phyloP scores from a whole-genome alignment of 2,113 vertebrate species.

The Notechis scutatus region DNA sequence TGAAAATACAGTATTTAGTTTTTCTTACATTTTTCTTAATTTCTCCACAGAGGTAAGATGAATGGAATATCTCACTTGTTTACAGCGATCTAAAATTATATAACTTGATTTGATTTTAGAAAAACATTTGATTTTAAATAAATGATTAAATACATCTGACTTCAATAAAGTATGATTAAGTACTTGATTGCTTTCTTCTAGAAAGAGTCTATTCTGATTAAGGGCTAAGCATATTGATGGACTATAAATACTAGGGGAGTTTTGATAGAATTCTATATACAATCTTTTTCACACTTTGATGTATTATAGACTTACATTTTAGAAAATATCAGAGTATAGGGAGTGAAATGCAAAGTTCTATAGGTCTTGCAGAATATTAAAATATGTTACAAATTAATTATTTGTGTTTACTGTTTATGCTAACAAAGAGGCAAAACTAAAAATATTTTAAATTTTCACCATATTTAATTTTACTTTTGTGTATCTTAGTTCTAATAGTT shows the following conservation, averaged over 20 bases:
- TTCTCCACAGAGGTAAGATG: background rate
- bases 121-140: conserved; percentile 3
- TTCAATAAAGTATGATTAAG: background rate
- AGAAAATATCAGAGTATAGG: background rate
- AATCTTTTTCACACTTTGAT: background rate
- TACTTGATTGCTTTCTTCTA: background rate
- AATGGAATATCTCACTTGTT: background rate
- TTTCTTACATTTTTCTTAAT: background rate
- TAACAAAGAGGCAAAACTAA: too few relatives aligned
- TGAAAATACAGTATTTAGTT: background rate
- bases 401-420: background rate
- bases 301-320: background rate
- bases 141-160: background rate
- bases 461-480: background rate
- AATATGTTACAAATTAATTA: background rate
- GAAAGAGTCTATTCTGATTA: background rate
- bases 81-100: background rate
- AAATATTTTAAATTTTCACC: background rate
- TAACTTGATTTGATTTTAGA: conserved; percentile 8
- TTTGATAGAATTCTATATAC: background rate
- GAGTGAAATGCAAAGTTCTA: background rate
- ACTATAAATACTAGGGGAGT: background rate
- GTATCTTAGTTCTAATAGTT: background rate
- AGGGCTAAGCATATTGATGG: background rate
- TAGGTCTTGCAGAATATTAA: background rate